Base-by-base conservation (phyloP, 2,113 vertebrate species). In the Chloropsis hardwickii region DNA sequence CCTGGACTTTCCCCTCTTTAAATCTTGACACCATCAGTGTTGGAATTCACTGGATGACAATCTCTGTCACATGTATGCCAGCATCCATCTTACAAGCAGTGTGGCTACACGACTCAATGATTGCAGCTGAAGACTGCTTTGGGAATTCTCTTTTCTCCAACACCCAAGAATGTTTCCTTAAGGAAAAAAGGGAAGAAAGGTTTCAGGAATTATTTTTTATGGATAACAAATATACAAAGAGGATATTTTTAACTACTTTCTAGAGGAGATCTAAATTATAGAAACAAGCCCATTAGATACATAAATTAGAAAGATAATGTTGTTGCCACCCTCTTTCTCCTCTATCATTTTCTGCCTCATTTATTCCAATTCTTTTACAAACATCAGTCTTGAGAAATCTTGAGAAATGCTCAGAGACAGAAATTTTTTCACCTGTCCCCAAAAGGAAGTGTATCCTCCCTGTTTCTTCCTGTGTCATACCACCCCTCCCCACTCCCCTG, bases 81-180 rank as follows among this genome's bases (percentile, higher is more conserved):
- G 10, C 53, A 10, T 70, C 29, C 16, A 54, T 19, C 8, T 45
- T 47, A 40, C 8, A 88, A 54, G 27, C 27, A 66, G 19, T 0
- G 0, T 44, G 24, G 14, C 28, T 40, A 9, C 6, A 0, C 24
- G 76, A 53, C 20, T 45, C 33, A 58, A 1, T 33, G 76, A 35
- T 9, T 54, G 25, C 23, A 79, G 9, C 25, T 82, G 39, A 69
- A 10, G 22, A 48, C 35, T 58, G 14, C 37, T 37, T 29, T 42
- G 20, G 25, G 22, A 90, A 45, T 76, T 62, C 10, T 78, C 35
- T 51, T 1, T 91, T 84, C n/a, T 67, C 29, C 37, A 76, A 14
- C 15, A 64, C 6, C 9, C n/a, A 39, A 40, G 39, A 67, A 76
- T 3, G 6, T 71, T 88, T 90, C 18, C 29, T 58, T 71, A 53